phyloP scores from a whole-genome alignment of 2,797 vertebrate genomes.

The Gymnothorax javanicus region DNA sequence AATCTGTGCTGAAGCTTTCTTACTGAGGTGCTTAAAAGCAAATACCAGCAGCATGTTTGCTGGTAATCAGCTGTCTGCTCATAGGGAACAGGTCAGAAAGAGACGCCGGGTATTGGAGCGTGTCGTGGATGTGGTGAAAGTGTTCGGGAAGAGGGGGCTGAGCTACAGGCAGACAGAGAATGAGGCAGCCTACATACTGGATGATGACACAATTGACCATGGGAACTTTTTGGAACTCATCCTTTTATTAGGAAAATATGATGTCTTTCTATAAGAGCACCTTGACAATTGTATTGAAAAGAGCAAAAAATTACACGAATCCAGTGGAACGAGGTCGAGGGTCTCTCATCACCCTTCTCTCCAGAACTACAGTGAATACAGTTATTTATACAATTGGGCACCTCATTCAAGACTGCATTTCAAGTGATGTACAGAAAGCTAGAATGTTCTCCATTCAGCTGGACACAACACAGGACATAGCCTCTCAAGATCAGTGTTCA shows the following conservation, averaged over 20 bases:
- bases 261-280: conserved; percentile 32
- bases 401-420: conserved; percentile 21
- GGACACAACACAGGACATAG: conserved; percentile 28
- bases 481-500: conserved; percentile 23
- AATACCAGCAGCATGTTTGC: not conserved
- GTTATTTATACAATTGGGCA: not conserved
- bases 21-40: not conserved
- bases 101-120: not conserved
- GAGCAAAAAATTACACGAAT: conserved; percentile 29
- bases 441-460: conserved; percentile 27
- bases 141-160: not conserved
- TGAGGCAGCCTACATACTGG: no score
- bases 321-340: conserved; percentile 27
- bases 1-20: not conserved
- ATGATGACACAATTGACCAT: conserved; percentile 17
- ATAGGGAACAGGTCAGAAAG: not conserved
- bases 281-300: conserved; percentile 21
- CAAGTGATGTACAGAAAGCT: conserved; percentile 19
- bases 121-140: conserved; percentile 2
- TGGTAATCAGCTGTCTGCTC: not conserved
- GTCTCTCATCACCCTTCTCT: conserved; percentile 1
- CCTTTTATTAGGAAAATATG: conserved; percentile 27
- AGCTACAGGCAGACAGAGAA: not conserved
- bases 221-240: conserved; percentile 35
- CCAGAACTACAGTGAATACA: conserved; percentile 12